A percentile compares a stretch with the other conserved stretches of the same genome.
These are phyloP conservation scores for Torymus texanus DNA, from an alignment of 2,888 invertebrate genomes.

Conservation along the genomic window DNA sequence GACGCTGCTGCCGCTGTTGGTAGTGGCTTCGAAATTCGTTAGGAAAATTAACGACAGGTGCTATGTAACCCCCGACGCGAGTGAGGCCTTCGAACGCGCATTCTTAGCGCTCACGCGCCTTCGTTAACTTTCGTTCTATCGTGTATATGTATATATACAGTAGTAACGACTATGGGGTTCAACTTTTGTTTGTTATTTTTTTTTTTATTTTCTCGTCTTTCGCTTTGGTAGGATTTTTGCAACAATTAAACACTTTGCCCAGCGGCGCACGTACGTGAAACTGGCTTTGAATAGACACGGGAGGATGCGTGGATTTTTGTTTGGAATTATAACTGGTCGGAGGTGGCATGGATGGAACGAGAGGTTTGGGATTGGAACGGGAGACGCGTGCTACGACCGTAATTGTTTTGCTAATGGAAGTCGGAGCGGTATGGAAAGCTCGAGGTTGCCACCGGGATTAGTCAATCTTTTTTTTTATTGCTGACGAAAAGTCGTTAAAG, in stretches of 20 bases:
- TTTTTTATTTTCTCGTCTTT: neutral
- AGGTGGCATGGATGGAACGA: neutral
- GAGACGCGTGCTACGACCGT: neutral
- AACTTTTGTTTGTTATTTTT: too few relatives aligned
- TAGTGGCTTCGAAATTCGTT: slow-evolving; percentile 39
- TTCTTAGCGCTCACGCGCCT: slow-evolving; percentile 4
- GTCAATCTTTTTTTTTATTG: too few relatives aligned
- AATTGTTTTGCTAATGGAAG: neutral
- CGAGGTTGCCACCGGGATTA: too few relatives aligned
- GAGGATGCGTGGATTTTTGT: neutral
- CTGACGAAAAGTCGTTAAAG: too few relatives aligned
- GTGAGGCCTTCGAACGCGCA: neutral
- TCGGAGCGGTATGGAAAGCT: too few relatives aligned
- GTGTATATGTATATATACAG: too few relatives aligned
- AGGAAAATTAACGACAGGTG: slow-evolving; percentile 47
- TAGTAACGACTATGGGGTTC: neutral
- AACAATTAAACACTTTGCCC: slow-evolving; percentile 18
- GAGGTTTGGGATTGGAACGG: neutral
- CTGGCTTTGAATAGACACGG: too few relatives aligned
- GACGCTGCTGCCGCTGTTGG: too few relatives aligned
- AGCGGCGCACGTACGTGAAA: too few relatives aligned
- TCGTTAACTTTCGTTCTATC: slow-evolving; percentile 23
- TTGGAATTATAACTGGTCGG: neutral
- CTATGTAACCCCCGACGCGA: neutral
- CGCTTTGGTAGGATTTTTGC: neutral